phyloP scores from a whole-genome alignment of 92 coral and sea anemone species.

The Epizoanthus stellaris region DNA sequence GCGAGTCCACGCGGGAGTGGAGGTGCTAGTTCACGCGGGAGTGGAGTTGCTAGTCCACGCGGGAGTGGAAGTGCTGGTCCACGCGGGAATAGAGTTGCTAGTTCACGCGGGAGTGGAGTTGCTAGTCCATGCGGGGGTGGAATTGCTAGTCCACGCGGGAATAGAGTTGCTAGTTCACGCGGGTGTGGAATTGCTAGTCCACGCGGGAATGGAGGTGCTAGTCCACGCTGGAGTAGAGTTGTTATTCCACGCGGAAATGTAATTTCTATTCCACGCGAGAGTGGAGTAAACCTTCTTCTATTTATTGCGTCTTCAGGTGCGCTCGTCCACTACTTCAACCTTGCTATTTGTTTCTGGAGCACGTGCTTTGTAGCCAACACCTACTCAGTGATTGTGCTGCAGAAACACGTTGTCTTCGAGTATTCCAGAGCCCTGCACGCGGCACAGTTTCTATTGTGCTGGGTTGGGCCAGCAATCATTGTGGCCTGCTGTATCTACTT shows the following conservation, averaged over 20 bases:
- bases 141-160: too few relatives aligned
- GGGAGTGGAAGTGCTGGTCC: too few relatives aligned
- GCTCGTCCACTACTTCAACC: constrained; percentile 76
- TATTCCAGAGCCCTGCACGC: constrained; percentile 64
- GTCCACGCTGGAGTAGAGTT: not conserved
- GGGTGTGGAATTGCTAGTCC: not conserved
- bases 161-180: not conserved
- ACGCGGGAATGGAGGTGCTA: not conserved
- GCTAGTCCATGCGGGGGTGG: too few relatives aligned
- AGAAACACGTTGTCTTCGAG: constrained; percentile 68
- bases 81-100: too few relatives aligned
- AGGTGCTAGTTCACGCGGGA: too few relatives aligned
- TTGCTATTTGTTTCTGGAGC: constrained; percentile 89
- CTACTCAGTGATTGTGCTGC: constrained; percentile 81
- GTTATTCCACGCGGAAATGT: too few relatives aligned
- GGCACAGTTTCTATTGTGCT: constrained; percentile 73
- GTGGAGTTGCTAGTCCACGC: too few relatives aligned
- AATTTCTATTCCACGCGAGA: not conserved
- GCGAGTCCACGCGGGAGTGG: too few relatives aligned
- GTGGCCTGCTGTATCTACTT: constrained; percentile 74
- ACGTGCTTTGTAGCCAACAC: constrained; percentile 90
- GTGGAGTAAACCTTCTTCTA: not conserved
- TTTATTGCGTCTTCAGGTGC: constrained; percentile 65
- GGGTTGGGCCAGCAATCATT: constrained; percentile 85
- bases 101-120: too few relatives aligned